Conservation (phyloP, 2,113 vertebrate genomes). For the Blennius ocellaris region DNA sequence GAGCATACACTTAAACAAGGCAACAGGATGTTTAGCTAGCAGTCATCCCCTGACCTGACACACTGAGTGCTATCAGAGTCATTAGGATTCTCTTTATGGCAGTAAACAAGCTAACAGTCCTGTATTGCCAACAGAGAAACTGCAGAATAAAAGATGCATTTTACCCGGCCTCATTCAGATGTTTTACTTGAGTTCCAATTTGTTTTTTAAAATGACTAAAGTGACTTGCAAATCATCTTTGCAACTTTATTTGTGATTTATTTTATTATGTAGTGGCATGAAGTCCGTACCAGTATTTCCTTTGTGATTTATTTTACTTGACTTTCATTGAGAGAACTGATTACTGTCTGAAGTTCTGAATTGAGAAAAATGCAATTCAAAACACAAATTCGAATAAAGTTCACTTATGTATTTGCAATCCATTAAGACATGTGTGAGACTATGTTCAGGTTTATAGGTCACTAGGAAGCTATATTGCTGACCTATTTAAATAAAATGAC, state of each 20-base stretch:
- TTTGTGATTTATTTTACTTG: too few relatives aligned
- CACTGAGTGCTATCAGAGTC: constrained; percentile 61
- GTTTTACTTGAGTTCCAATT: constrained; percentile 14
- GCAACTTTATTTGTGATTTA: too few relatives aligned
- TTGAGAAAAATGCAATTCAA: not conserved
- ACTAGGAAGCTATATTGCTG: not conserved
- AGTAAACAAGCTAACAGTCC: constrained; percentile 67
- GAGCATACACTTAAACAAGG: constrained; percentile 58
- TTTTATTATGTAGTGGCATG: too few relatives aligned
- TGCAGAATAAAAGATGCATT: constrained; percentile 45
- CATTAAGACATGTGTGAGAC: too few relatives aligned
- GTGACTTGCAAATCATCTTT: constrained; percentile 6
- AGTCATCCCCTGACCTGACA: constrained; percentile 63
- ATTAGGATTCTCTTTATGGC: constrained; percentile 59
- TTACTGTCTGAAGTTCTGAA: not conserved
- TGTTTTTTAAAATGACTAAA: not conserved
- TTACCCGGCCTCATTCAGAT: constrained; percentile 38
- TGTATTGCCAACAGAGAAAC: constrained; percentile 34
- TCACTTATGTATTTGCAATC: too few relatives aligned
- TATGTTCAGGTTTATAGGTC: not conserved
- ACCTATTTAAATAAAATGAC: not conserved
- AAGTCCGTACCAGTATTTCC: too few relatives aligned
- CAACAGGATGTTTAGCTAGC: constrained; percentile 78
- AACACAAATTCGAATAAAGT: too few relatives aligned
- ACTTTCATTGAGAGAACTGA: not conserved